Base-by-base conservation (phyloP, 2,113 vertebrate species). In the Platanista minor region DNA sequence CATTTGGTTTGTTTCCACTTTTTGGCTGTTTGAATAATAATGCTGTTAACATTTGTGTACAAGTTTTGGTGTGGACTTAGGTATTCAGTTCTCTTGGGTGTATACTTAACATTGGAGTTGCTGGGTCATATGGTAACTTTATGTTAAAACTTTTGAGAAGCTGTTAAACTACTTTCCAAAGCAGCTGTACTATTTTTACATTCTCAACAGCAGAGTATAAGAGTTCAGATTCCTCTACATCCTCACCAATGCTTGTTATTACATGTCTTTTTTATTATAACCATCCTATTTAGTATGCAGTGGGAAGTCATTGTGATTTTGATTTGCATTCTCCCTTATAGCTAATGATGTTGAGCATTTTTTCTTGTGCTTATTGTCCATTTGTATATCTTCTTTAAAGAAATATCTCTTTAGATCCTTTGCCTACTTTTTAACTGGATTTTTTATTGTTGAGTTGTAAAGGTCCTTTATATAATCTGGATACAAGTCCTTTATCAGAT, bases 341-440 rank as follows among this genome's bases (percentile, higher is more conserved):
- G 52, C 4, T 52, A 85, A 95, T 85, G 39, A 62, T 69, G 49
- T 43, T 93, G 64, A 91, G 39, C 41, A 69, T 39, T 21, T 80
- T 87, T 90, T 95, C 39, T n/a, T 62, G n/a, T 91, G 54, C 21
- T 89, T 78, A 46, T 78, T 36, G n/a, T 64, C 13, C 18, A 85
- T 95, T 77, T 91, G 39, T 29, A 7, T 75, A 62, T 91, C 36
- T 97, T 57, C 80, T 95, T 90, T 91, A 91, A 52, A 84, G 41
- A 87, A 84, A 39, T 91, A 5, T 80, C 62, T 87, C 8, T 91
- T 91, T 64, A 82, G 25, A 64, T 90, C 61, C 15, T 64, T 85
- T 85, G 23, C 17, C n/a, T 49, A 89, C 5, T 66, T 93, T 96
- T 81, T 41, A 57, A 31, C 52, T 94, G 12, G 67, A 54, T 54